Base-by-base conservation (phyloP, 2,888 invertebrate species). In the Augochlorella aurata region DNA sequence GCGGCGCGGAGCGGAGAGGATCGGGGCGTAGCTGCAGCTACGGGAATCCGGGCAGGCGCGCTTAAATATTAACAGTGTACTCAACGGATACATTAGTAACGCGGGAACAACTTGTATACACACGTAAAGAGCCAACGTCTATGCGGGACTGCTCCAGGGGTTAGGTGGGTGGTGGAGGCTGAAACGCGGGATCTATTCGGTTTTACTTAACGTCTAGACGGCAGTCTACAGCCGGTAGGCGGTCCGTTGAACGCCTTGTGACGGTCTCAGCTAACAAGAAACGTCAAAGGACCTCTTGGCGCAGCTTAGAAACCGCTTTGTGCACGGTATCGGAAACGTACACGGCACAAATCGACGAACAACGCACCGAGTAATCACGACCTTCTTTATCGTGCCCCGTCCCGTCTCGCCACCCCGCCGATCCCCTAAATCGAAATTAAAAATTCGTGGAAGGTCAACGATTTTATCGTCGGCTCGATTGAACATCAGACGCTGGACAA, bases 21-120 rank as follows among this genome's bases (percentile, higher is more conserved):
- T 16, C 66, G 14, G 63, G 54, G 12, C 24, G 61, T 61, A 24
- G 61, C 29, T 61, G 61, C 67, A 76, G 77, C 77, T 82, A 79
- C 77, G 83, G 79, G 86, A 84, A 85, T 82, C 75, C 85, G 79
- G 85, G 84, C 86, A 10, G n/a, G 79, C 77, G 68, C 86, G 81
- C 89, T 90, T 90, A 90, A 90, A 90, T 90, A 90, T 90, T 90
- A 90, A 90, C 89, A 85, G 88, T 89, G 89, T 90, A 89, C 90
- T 90, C 89, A 89, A 81, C 87, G 88, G 87, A 89, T 90, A 89
- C 90, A 90, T 90, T 90, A 89, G 89, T 89, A 90, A 90, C 90
- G 79, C 87, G 79, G 85, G 78, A 84, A 86, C 87, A 83, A 83
- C 77, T 85, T 85, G 87, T 83, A 83, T 83, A 82, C 80, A 74